Evolutionary conservation across 2,888 invertebrate genomes (phyloP).

Genomic region (Melieria crassipennis): DNA sequence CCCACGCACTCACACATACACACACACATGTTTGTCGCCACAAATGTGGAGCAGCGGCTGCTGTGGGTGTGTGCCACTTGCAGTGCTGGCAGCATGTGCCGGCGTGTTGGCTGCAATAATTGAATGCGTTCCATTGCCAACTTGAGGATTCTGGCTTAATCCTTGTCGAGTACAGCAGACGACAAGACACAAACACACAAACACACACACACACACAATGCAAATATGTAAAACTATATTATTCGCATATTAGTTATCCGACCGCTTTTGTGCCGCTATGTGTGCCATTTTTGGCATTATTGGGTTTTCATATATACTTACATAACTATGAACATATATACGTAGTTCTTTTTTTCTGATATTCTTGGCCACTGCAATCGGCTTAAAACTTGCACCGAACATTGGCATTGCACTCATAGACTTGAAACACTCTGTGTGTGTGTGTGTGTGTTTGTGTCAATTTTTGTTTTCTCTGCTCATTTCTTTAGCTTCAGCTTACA

Average conservation of each 20-base stretch:
- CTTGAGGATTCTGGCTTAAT: constrained; percentile 40
- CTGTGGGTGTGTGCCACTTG: background rate
- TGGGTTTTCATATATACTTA: background rate
- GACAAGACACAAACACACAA: background rate
- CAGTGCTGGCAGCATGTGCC: background rate
- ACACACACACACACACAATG: background rate
- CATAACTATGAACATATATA: background rate
- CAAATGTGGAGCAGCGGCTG: too few species aligned
- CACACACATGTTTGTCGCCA: too few species aligned
- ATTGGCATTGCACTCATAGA: background rate
- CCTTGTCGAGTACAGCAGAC: constrained; percentile 21
- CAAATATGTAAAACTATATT: background rate
- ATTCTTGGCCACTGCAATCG: background rate
- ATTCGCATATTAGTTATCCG: background rate
- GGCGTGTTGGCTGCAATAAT: constrained; percentile 40
- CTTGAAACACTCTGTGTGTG: too few species aligned
- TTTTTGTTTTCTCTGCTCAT: too few species aligned
- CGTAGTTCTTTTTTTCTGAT: background rate
- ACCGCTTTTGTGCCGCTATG: too few species aligned
- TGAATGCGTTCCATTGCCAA: constrained; percentile 45
- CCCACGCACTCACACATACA: too few species aligned
- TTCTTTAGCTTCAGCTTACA: too few species aligned
- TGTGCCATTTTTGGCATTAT: background rate
- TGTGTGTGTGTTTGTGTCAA: too few species aligned
- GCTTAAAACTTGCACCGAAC: background rate